Evolutionary conservation across 1,140 invertebrate genomes (phyloP).

Genomic region (Listronotus bonariensis): DNA sequence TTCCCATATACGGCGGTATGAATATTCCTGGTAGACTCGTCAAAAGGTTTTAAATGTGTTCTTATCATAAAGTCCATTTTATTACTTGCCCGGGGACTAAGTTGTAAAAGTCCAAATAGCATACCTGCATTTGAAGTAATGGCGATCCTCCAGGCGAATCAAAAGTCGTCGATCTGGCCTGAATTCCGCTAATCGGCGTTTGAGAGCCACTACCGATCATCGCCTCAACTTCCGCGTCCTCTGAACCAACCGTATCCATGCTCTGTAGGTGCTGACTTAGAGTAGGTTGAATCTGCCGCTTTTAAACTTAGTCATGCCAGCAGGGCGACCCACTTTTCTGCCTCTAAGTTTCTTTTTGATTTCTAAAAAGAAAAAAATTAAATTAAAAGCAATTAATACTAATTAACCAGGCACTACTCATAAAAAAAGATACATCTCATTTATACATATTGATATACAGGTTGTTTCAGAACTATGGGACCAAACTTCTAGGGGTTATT

Average conservation of each 20-base stretch:
- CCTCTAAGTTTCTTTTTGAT: constrained; percentile 64
- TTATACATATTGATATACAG: too few species aligned
- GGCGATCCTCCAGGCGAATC: constrained; percentile 50
- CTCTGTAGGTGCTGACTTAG: constrained; percentile 13
- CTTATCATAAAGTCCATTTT: too few species aligned
- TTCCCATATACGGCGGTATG: too few species aligned
- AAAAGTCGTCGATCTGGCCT: constrained; percentile 26
- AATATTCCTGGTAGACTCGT: too few species aligned
- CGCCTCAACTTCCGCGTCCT: constrained; percentile 44
- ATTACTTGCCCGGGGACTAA: too few species aligned
- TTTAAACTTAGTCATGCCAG: constrained; percentile 22
- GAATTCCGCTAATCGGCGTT: neutral
- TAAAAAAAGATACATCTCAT: too few species aligned
- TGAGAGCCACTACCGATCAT: constrained; percentile 11
- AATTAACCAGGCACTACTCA: too few species aligned
- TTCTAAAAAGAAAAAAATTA: constrained; percentile 56
- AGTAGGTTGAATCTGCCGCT: constrained; percentile 12
- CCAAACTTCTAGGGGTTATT: too few species aligned
- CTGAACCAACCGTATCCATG: constrained; percentile 26
- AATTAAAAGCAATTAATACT: too few species aligned
- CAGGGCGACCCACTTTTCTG: constrained; percentile 52
- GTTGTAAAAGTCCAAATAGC: too few species aligned
- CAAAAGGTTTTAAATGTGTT: too few species aligned
- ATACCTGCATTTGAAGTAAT: constrained; percentile 43
- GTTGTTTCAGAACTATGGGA: too few species aligned